A percentile compares a stretch with the other conserved stretches of the same genome.
These are phyloP conservation scores for Drosophila suboccidentalis DNA, from an alignment of 2,888 invertebrate genomes.

Conservation along the genomic window DNA sequence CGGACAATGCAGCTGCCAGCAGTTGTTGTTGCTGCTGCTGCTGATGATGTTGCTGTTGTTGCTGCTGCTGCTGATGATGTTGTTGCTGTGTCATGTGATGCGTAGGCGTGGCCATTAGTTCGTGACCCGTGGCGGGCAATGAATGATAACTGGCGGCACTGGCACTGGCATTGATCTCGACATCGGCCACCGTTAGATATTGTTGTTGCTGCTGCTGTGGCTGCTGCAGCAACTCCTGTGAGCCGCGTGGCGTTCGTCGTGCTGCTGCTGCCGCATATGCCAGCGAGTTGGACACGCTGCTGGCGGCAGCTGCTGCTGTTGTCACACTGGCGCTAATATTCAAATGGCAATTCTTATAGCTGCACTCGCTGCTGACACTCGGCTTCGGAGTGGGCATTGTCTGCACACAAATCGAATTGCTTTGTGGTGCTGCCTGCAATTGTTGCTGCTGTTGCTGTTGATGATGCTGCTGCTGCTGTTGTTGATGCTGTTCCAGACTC, in stretches of 20 bases:
- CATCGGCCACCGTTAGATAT: constrained; percentile 82
- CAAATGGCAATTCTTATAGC: constrained; percentile 85
- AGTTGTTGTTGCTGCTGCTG: constrained; percentile 60
- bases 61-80: constrained; percentile 49
- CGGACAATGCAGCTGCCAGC: constrained; percentile 69
- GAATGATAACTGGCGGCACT: constrained; percentile 76
- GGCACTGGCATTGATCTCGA: constrained; percentile 78
- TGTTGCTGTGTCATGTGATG: constrained; percentile 59
- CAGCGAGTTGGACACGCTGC: constrained; percentile 48
- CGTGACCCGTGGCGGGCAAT: constrained; percentile 51
- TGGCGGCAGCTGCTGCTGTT: constrained; percentile 56
- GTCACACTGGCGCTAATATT: constrained; percentile 78
- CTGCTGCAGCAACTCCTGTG: constrained; percentile 72
- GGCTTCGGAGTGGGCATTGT: constrained; percentile 68
- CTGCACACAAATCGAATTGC: constrained; percentile 66
- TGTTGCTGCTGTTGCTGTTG: constrained; percentile 65
- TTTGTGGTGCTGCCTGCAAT: constrained; percentile 55
- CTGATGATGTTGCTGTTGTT: constrained; percentile 42
- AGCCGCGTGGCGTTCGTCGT: constrained; percentile 71
- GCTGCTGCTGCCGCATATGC: constrained; percentile 45
- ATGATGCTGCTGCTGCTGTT: constrained; percentile 56
- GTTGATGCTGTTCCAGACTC: constrained; percentile 45
- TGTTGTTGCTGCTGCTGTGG: constrained; percentile 79
- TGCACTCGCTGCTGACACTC: constrained; percentile 76
- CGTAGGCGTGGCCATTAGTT: constrained; percentile 74